Evolutionary conservation across 2,797 vertebrate species (phyloP).

Genomic region (Gallinago stenura): DNA sequence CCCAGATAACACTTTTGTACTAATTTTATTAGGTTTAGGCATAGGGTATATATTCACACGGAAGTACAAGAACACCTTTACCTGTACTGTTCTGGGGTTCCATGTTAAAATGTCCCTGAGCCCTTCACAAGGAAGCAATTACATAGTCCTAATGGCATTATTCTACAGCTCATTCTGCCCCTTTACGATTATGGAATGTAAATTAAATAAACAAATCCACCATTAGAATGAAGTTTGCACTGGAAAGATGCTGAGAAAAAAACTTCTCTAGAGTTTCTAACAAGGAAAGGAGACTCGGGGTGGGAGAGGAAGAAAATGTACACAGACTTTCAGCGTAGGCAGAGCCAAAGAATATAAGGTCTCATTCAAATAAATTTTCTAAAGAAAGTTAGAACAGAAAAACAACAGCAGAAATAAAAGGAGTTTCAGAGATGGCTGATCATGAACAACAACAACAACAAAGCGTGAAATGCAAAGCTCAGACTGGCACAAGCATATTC

Average conservation of each 20-base stretch:
- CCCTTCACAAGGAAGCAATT: background rate
- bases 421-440: background rate
- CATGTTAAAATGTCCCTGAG: background rate
- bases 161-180: background rate
- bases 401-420: background rate
- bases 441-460: background rate
- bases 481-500: background rate
- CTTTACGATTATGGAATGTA: background rate
- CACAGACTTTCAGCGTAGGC: background rate
- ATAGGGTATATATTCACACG: background rate
- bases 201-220: background rate
- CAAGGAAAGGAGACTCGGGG: background rate
- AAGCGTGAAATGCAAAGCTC: background rate
- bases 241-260: background rate
- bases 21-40: background rate
- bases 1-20: background rate
- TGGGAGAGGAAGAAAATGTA: background rate
- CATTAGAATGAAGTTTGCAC: background rate
- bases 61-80: background rate
- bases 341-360: background rate
- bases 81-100: background rate
- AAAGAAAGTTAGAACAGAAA: background rate
- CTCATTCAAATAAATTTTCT: background rate
- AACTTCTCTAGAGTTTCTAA: background rate
- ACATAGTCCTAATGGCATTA: background rate